Conservation (phyloP, 2,888 invertebrate genomes). For the Petrophora chlorosata region DNA sequence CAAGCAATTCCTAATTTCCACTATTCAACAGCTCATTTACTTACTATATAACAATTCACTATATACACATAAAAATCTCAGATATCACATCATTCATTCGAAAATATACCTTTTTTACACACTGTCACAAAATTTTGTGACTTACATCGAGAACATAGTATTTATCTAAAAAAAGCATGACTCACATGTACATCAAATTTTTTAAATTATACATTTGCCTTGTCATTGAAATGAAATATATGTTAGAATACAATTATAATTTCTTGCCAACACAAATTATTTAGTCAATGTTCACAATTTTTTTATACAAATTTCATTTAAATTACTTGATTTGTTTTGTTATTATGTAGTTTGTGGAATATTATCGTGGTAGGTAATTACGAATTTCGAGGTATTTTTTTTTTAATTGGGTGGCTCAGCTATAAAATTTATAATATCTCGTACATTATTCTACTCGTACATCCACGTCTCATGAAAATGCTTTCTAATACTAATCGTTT, state of each 20-base stretch:
- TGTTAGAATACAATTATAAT: too few species aligned
- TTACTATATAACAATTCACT: constrained; percentile 67
- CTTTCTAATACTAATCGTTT: constrained; percentile 37
- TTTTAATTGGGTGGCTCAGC: too few species aligned
- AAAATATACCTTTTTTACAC: constrained; percentile 50
- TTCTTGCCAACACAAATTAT: too few species aligned
- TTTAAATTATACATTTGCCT: too few species aligned
- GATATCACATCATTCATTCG: constrained; percentile 80
- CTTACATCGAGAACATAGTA: constrained; percentile 17
- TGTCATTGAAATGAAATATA: neutral
- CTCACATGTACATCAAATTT: too few species aligned
- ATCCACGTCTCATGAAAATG: constrained; percentile 32
- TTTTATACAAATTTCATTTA: too few species aligned
- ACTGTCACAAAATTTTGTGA: constrained; percentile 38
- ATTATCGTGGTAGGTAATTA: too few species aligned
- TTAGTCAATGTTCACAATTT: too few species aligned
- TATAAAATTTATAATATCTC: neutral
- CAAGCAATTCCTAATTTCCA: constrained; percentile 29
- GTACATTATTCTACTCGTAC: constrained; percentile 1
- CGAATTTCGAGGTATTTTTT: too few species aligned
- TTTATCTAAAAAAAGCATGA: constrained; percentile 4
- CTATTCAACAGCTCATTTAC: constrained; percentile 55
- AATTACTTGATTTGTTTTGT: too few species aligned
- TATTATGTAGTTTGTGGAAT: too few species aligned
- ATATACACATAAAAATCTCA: constrained; percentile 72